Evolutionary conservation across 2,888 invertebrate species (phyloP), one percentile per base, ranked within the genome.

Genomic region (Teinopalpus imperialis): DNA sequence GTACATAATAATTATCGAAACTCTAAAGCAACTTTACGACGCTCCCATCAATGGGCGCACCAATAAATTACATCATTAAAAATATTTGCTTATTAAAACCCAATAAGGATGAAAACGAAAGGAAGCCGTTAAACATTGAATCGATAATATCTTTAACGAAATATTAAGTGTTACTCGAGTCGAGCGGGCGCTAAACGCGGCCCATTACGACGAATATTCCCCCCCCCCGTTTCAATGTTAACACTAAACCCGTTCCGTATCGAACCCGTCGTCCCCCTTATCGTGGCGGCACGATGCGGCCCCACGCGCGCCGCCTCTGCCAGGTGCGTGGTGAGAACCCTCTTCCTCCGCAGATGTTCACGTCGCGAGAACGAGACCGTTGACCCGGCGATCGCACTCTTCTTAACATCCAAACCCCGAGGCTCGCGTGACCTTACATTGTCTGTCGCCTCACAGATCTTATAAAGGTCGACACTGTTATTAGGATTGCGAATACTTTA

Each of bases 281-380:
- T 65, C 69, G 69, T 63, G 55, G 52, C 59, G 56, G 67, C 72
- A 61, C 66, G 66, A 56, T 52, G 61, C 72, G 73, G 74, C 80
- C 77, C 81, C 77, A 74, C 77, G 76, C 68, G 69, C 54, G 70
- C 30, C 30, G 66, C 54, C 69, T 63, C 74, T 71, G 70, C 83
- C 85, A 82, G 82, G 83, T 83, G 83, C 61, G 68, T 50, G 62
- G 57, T 55, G 6, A 16, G 54, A 62, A 24, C 45, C 69, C 70
- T 74, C 70, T 74, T 72, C 73, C 77, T 69, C 60, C 61, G 74
- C 81, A 78, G 78, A 78, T 81, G 80, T 54, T 51, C 44, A 42
- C 54, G 53, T 53, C 51, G 57, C 51, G 56, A 61, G 54, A 51
- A 52, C 54, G 55, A 54, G 59, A 61, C 57, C 64, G 49, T 54